These are phyloP conservation scores for Drosophila testacea DNA, from an alignment of 2,888 invertebrate species.

Conservation along the genomic window DNA sequence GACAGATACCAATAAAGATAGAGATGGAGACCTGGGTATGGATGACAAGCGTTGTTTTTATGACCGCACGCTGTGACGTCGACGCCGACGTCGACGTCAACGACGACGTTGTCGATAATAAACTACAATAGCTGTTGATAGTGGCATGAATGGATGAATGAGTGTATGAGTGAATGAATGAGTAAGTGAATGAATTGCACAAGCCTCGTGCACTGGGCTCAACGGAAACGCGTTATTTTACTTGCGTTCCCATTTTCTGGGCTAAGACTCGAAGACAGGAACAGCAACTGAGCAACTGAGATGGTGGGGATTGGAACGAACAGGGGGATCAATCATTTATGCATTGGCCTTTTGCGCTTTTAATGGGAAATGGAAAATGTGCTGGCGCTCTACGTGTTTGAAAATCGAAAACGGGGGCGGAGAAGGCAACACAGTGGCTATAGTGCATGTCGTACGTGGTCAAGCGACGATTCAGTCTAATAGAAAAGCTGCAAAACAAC, in stretches of 20 bases:
- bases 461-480: slow-evolving; percentile 71
- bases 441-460: slow-evolving; percentile 69
- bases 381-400: slow-evolving; percentile 74
- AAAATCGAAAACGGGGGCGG: slow-evolving; percentile 60
- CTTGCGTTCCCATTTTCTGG: slow-evolving; percentile 15
- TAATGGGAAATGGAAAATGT: slow-evolving; percentile 71
- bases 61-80: slow-evolving; percentile 50
- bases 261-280: background rate
- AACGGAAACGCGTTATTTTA: slow-evolving; percentile 45
- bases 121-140: slow-evolving; percentile 69
- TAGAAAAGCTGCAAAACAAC: slow-evolving; percentile 60
- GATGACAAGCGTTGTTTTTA: slow-evolving; percentile 63
- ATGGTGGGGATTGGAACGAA: background rate
- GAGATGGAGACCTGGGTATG: slow-evolving; percentile 20
- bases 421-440: slow-evolving; percentile 18
- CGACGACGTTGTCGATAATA: slow-evolving; percentile 58
- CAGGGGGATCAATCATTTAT: slow-evolving; percentile 70
- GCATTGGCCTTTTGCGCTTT: slow-evolving; percentile 76
- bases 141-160: slow-evolving; percentile 63
- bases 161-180: slow-evolving; percentile 44
- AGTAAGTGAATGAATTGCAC: slow-evolving; percentile 61
- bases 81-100: slow-evolving; percentile 5
- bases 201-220: slow-evolving; percentile 26
- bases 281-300: background rate
- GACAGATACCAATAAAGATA: slow-evolving; percentile 10